Percentiles rank a stretch among this genome's conserved stretches.
phyloP scores from a whole-genome alignment of 1,140 invertebrate genomes.

The Pentalonia nigronervosa region DNA sequence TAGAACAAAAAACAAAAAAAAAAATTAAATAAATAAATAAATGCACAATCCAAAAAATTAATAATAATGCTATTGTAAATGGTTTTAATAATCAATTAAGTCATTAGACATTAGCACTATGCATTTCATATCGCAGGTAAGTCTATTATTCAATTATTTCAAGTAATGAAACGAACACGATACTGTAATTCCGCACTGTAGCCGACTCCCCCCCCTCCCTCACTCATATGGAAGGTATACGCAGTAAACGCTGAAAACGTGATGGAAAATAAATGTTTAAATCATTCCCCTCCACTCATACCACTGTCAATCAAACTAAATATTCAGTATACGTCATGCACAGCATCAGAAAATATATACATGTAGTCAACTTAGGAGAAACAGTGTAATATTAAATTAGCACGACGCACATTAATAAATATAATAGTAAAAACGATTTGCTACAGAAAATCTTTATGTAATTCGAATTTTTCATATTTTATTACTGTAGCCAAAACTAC shows the following conservation, averaged over 20 bases:
- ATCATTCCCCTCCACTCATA: not conserved
- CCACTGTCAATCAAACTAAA: not conserved
- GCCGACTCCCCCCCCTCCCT: not conserved
- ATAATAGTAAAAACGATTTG: not conserved
- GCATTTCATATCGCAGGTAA: not conserved
- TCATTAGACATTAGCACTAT: not conserved
- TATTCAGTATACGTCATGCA: not conserved
- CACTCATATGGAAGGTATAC: not conserved
- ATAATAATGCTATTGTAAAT: not conserved
- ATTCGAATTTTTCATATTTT: not conserved
- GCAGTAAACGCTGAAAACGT: not conserved
- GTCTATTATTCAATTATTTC: not conserved
- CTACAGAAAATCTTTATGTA: not conserved
- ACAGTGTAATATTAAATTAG: not conserved
- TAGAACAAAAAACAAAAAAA: conserved; percentile 8
- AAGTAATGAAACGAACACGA: not conserved
- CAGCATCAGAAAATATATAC: not conserved
- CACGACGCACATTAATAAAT: not conserved
- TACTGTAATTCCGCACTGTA: not conserved
- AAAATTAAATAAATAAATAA: not conserved
- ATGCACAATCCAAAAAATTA: not conserved
- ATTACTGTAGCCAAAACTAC: not conserved
- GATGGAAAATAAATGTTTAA: not conserved
- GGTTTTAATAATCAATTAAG: not conserved
- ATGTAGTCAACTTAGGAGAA: not conserved